phyloP scores from a whole-genome alignment of 2,888 invertebrate species.

The Athalia rosae region DNA sequence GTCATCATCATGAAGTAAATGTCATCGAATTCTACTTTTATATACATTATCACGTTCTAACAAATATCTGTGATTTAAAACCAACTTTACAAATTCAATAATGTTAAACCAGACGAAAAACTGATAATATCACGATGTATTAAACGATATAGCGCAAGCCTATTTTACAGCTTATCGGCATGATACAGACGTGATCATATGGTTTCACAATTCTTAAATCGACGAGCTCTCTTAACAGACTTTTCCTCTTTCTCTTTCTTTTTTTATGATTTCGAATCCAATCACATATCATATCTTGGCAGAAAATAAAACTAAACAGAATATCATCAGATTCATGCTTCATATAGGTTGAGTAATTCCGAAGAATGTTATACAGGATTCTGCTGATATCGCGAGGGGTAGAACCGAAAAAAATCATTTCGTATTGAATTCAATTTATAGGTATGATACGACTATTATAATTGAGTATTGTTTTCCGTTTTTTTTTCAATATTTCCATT shows the following conservation, averaged over 20 bases:
- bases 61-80: constrained; percentile 61
- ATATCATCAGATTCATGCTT: background rate
- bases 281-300: background rate
- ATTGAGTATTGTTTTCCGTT: constrained; percentile 6
- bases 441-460: background rate
- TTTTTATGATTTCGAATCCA: background rate
- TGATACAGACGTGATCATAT: constrained; percentile 17
- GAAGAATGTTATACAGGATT: background rate
- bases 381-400: too few species aligned
- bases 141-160: background rate
- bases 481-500: too few species aligned
- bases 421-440: too few species aligned
- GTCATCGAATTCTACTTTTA: constrained; percentile 64
- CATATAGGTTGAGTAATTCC: background rate
- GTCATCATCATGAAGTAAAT: background rate
- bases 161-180: constrained; percentile 27
- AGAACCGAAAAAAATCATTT: too few species aligned
- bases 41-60: constrained; percentile 67
- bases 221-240: constrained; percentile 15
- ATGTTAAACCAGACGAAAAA: constrained; percentile 32
- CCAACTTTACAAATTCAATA: constrained; percentile 47
- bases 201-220: constrained; percentile 26
- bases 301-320: background rate
- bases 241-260: background rate
- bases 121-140: background rate